Evolutionary conservation across 2,113 vertebrate species (phyloP).

Genomic region (Psephotus haematonotus): DNA sequence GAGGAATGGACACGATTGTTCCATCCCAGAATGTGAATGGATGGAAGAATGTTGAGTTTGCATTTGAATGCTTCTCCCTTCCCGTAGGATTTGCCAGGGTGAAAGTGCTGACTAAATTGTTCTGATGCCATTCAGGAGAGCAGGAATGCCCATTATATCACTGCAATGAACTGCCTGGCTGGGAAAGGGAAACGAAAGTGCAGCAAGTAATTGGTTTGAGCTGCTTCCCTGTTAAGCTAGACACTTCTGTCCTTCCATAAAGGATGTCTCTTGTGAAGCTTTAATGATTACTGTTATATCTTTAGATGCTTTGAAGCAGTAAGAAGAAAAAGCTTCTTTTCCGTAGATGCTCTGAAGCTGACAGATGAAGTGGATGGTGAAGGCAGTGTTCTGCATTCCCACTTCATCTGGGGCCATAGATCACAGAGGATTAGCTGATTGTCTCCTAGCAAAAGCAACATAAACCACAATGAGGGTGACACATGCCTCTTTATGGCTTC

Average conservation of each 20-base stretch:
- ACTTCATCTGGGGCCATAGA: not conserved
- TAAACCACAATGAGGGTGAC: not conserved
- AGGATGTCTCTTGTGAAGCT: not conserved
- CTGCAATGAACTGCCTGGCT: not conserved
- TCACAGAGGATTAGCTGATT: not conserved
- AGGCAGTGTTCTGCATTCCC: not conserved
- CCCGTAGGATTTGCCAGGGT: not conserved
- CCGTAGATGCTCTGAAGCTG: not conserved
- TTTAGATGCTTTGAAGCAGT: not conserved
- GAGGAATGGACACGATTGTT: not conserved
- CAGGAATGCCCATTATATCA: not conserved
- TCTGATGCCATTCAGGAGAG: not conserved
- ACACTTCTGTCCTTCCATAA: not conserved
- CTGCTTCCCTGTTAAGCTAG: not conserved
- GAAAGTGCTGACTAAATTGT: not conserved
- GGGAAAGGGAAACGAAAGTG: not conserved
- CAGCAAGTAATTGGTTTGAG: not conserved
- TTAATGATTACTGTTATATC: not conserved
- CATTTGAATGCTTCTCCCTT: not conserved
- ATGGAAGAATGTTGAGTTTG: not conserved
- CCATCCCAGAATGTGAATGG: not conserved
- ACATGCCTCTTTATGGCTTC: not conserved
- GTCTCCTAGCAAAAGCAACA: not conserved
- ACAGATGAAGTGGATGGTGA: not conserved
- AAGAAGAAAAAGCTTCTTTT: not conserved